Evolutionary conservation across 1,140 invertebrate genomes (phyloP).

Genomic region (Forficula auricularia): DNA sequence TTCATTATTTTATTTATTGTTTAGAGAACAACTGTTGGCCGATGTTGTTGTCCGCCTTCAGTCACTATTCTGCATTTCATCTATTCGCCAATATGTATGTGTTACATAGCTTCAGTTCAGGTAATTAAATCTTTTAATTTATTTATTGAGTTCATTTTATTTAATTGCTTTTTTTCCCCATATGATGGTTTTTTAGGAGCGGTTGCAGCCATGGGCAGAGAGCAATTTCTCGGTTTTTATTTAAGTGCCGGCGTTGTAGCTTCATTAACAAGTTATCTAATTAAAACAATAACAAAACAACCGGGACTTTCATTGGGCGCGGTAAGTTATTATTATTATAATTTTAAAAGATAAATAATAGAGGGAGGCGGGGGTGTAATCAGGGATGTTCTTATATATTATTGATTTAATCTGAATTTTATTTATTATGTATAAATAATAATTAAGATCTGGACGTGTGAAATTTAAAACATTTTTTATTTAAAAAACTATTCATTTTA

Average conservation of each 20-base stretch:
- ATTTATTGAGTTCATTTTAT: constrained; percentile 30
- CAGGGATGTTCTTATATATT: too few relatives aligned
- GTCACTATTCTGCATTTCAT: constrained; percentile 75
- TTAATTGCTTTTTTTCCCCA: too few relatives aligned
- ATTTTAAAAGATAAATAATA: constrained; percentile 7
- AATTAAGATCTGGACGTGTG: too few relatives aligned
- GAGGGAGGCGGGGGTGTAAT: too few relatives aligned
- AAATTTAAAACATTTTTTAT: too few relatives aligned
- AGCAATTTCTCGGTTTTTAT: constrained; percentile 86
- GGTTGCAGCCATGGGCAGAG: constrained; percentile 64
- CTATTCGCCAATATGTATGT: constrained; percentile 91
- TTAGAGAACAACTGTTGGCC: constrained; percentile 40
- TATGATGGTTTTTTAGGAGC: too few relatives aligned
- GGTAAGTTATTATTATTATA: constrained; percentile 41
- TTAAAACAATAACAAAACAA: constrained; percentile 49
- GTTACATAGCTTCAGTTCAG: constrained; percentile 55
- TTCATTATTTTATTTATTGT: constrained; percentile 2
- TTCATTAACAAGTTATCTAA: constrained; percentile 66
- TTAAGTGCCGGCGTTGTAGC: constrained; percentile 73
- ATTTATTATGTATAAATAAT: too few relatives aligned
- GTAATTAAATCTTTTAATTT: constrained; percentile 15
- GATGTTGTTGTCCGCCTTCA: constrained; percentile 85
- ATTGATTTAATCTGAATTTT: constrained; percentile 5
- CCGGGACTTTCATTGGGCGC: constrained; percentile 72
- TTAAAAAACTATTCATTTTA: too few relatives aligned